phyloP scores from a whole-genome alignment of 2,113 vertebrate genomes.

The Ceyx cyanopectus region DNA sequence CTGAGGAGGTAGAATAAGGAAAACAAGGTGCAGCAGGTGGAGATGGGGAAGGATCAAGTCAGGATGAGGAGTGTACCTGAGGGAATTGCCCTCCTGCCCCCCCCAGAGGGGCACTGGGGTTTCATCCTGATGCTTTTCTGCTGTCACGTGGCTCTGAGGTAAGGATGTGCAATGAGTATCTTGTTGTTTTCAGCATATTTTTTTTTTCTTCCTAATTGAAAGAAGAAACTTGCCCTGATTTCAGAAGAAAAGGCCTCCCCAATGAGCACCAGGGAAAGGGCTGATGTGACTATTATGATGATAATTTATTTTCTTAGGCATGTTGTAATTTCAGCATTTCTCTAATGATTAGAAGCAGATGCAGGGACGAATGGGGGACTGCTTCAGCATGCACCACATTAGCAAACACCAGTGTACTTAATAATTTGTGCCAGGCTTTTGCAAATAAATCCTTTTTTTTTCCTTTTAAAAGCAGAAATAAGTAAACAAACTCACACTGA shows the following conservation, averaged over 20 bases:
- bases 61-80: background rate
- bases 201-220: background rate
- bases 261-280: background rate
- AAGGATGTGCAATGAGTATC: background rate
- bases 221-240: background rate
- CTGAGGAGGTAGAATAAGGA: background rate
- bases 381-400: background rate
- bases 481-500: background rate
- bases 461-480: background rate
- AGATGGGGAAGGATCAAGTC: background rate
- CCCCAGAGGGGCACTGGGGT: background rate
- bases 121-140: background rate
- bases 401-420: background rate
- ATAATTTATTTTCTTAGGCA: constrained; percentile 18
- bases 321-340: constrained; percentile 36
- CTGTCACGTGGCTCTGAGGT: background rate
- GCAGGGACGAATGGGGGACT: background rate
- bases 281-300: background rate
- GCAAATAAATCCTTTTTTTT: background rate
- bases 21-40: background rate
- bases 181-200: background rate
- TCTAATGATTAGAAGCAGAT: background rate
- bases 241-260: constrained; percentile 25
- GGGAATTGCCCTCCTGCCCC: background rate
- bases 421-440: background rate